Conservation (phyloP, 2,113 vertebrate genomes). For the Tauraco erythrolophus region DNA sequence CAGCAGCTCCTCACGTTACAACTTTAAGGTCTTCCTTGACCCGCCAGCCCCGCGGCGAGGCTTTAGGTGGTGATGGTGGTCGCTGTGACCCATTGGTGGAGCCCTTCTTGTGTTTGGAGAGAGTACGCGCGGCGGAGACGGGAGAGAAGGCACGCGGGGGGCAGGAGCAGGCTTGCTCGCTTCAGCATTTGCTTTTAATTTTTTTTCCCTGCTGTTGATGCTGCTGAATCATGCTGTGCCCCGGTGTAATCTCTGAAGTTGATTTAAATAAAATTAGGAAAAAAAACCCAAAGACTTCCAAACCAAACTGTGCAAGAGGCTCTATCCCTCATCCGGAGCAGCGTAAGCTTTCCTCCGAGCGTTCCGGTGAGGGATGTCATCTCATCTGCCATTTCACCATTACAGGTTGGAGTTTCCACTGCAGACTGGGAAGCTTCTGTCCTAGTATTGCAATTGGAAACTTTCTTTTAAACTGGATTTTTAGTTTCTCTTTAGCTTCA, state of each 20-base stretch:
- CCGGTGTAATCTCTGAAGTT: background rate
- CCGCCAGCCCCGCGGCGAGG: background rate
- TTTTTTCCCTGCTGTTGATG: background rate
- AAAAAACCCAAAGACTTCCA: background rate
- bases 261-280: background rate
- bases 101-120: too few species aligned
- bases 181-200: background rate
- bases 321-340: background rate
- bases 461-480: background rate
- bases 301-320: background rate
- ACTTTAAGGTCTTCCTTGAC: background rate
- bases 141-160: background rate
- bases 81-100: too few species aligned
- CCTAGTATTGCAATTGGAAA: background rate
- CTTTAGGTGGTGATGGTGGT: background rate
- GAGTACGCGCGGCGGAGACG: rapidly evolving
- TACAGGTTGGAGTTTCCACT: background rate
- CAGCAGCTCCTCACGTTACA: rapidly evolving
- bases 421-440: too few species aligned
- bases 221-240: background rate
- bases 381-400: background rate
- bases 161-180: background rate
- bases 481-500: background rate
- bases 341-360: background rate
- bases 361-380: background rate